Conservation (phyloP, 2,113 vertebrate species). For the Dunckerocampus dactyliophorus region DNA sequence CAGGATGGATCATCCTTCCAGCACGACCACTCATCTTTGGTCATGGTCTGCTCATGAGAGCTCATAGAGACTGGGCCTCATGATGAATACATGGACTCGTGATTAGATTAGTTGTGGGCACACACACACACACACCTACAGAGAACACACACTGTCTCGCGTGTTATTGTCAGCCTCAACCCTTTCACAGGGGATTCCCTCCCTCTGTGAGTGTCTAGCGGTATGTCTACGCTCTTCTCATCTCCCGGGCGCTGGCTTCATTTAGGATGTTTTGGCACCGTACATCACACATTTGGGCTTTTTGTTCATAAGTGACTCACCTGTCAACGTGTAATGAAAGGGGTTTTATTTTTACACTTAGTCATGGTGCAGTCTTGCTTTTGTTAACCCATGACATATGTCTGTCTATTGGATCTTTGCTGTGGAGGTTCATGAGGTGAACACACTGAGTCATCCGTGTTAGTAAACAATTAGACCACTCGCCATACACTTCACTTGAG, state of each 20-base stretch:
- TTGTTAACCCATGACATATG: neutral
- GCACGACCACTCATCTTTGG: constrained; percentile 32
- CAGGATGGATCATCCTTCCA: constrained; percentile 42
- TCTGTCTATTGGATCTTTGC: neutral
- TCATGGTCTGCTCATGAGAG: constrained; percentile 28
- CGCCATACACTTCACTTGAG: too few species aligned
- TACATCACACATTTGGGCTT: neutral
- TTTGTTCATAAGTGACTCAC: neutral
- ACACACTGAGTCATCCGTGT: neutral
- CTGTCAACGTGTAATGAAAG: neutral
- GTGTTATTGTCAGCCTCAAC: constrained; percentile 32
- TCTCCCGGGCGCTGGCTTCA: constrained; percentile 9
- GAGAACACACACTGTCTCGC: constrained; percentile 11
- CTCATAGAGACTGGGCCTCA: constrained; percentile 41
- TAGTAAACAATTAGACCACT: neutral
- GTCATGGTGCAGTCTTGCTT: neutral
- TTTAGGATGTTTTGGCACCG: neutral
- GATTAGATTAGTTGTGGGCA: constrained; percentile 60
- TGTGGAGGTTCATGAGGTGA: neutral
- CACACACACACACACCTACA: constrained; percentile 25
- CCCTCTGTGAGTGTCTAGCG: constrained; percentile 35
- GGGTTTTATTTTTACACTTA: too few species aligned
- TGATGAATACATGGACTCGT: constrained; percentile 51
- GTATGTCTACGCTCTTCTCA: constrained; percentile 8
- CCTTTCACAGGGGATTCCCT: constrained; percentile 32